phyloP scores from a whole-genome alignment of 2,113 vertebrate species.

The Indicator indicator region DNA sequence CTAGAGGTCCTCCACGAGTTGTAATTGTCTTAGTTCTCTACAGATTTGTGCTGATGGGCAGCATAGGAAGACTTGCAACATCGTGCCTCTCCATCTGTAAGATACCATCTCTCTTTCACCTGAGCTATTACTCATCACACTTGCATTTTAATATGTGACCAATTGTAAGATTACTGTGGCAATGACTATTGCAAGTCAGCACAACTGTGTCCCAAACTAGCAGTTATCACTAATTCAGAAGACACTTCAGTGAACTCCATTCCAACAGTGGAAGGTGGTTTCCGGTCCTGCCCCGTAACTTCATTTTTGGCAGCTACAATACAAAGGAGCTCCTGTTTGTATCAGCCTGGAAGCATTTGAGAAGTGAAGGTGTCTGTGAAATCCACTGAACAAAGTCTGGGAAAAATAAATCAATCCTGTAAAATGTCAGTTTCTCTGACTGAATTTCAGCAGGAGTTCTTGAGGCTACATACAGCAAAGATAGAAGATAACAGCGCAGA shows the following conservation, averaged over 20 bases:
- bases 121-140: neutral
- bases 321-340: neutral
- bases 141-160: neutral
- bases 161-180: accelerated
- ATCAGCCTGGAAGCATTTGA: neutral
- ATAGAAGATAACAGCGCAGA: neutral
- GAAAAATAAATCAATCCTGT: no score
- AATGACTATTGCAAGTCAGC: neutral
- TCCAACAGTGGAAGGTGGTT: neutral
- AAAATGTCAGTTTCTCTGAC: accelerated
- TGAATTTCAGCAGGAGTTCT: neutral
- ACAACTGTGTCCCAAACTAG: neutral
- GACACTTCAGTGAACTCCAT: neutral
- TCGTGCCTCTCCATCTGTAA: accelerated
- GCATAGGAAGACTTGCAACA: neutral
- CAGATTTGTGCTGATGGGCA: accelerated
- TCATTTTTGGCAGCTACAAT: neutral
- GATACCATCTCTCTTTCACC: neutral
- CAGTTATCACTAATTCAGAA: neutral
- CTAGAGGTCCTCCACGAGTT: slow-evolving; percentile 32
- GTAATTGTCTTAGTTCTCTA: neutral
- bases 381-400: neutral
- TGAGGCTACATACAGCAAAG: neutral
- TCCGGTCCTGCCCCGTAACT: neutral
- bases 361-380: neutral